Conservation (phyloP, 2,888 invertebrate species). For the Cotesia congregata region DNA sequence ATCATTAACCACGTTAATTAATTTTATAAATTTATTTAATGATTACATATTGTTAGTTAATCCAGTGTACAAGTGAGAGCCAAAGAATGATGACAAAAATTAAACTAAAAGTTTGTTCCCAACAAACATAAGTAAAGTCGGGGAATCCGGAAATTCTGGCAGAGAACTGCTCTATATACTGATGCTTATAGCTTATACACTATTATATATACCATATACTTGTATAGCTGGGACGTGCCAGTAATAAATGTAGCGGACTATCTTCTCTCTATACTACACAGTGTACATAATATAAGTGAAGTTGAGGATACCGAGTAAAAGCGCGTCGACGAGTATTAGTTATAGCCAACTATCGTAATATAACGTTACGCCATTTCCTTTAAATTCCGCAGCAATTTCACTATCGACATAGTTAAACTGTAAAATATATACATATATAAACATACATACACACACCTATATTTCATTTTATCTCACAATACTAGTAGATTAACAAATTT, state of each 20-base stretch:
- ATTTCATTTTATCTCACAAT: not conserved
- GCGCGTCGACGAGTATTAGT: conserved; percentile 21
- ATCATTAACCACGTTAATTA: too few species aligned
- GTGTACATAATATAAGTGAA: conserved; percentile 21
- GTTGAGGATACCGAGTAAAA: conserved; percentile 19
- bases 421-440: not conserved
- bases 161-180: conserved; percentile 24
- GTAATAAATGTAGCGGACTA: conserved; percentile 49
- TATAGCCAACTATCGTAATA: not conserved
- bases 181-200: not conserved
- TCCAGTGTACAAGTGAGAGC: not conserved
- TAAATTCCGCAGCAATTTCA: conserved; percentile 15
- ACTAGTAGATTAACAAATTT: not conserved
- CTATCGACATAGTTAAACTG: not conserved
- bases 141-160: conserved; percentile 48
- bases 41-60: conserved; percentile 3
- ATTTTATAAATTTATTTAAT: too few species aligned
- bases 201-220: not conserved
- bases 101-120: conserved; percentile 36
- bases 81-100: conserved; percentile 1
- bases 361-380: conserved; percentile 13
- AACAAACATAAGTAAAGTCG: conserved; percentile 39
- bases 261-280: conserved; percentile 12
- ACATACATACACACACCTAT: not conserved
- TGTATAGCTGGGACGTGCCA: conserved; percentile 46